Conservation (phyloP, 1,140 invertebrate species). For the Anadara kagoshimensis region DNA sequence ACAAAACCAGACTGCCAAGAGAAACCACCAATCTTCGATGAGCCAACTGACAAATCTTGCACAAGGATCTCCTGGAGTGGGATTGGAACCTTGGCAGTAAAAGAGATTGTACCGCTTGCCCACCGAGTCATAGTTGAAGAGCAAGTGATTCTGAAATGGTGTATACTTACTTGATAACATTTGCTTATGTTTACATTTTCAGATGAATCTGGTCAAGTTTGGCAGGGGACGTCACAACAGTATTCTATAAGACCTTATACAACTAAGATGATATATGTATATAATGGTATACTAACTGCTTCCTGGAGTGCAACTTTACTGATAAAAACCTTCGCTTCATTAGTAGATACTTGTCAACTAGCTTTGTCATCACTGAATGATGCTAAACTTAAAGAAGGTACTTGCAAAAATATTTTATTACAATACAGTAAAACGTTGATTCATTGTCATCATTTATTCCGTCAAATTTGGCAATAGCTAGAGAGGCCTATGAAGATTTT, state of each 20-base stretch:
- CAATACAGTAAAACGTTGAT: not conserved
- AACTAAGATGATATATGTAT: slow-evolving; percentile 16
- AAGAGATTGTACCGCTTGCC: too few relatives aligned
- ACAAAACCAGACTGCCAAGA: too few relatives aligned
- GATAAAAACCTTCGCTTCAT: slow-evolving; percentile 1
- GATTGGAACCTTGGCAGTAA: too few relatives aligned
- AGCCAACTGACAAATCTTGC: too few relatives aligned
- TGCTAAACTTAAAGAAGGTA: slow-evolving; percentile 18
- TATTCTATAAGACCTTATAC: slow-evolving; percentile 16
- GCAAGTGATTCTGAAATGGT: not conserved
- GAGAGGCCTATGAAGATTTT: too few relatives aligned
- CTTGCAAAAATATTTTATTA: too few relatives aligned
- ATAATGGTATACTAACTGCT: slow-evolving; percentile 15
- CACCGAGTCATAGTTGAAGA: too few relatives aligned
- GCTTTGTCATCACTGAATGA: slow-evolving; percentile 14
- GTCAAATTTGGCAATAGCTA: too few relatives aligned
- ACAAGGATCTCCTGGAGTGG: too few relatives aligned
- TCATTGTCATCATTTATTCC: too few relatives aligned
- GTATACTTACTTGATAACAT: not conserved
- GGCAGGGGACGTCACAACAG: not conserved
- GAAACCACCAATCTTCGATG: too few relatives aligned
- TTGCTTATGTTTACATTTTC: not conserved
- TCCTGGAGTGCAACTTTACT: slow-evolving; percentile 15
- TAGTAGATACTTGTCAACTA: slow-evolving; percentile 14
- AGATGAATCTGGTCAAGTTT: slow-evolving; percentile 5